Evolutionary conservation across 1,140 invertebrate genomes (phyloP).

Genomic region (Conopomorpha cramerella): DNA sequence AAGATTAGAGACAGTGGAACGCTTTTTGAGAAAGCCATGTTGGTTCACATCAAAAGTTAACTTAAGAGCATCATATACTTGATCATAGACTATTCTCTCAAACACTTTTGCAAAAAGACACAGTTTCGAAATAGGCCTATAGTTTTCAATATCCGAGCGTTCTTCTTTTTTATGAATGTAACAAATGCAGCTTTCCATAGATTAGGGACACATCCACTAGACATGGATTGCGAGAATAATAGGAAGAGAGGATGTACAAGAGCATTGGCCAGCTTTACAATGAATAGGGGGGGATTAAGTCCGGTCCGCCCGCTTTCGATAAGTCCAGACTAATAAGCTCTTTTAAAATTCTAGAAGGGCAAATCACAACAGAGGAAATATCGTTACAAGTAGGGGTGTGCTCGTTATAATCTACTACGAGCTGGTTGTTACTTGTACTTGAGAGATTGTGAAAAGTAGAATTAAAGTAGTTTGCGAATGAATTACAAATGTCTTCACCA

Average conservation of each 20-base stretch:
- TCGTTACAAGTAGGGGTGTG: neutral
- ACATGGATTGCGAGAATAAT: neutral
- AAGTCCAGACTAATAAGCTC: neutral
- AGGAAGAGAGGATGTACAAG: slow-evolving; percentile 2
- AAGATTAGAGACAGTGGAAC: no score
- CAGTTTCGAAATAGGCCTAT: slow-evolving; percentile 5
- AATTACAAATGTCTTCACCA: slow-evolving; percentile 7
- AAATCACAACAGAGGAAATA: neutral
- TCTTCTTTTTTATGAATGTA: slow-evolving; percentile 10
- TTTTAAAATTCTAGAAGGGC: neutral
- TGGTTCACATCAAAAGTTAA: slow-evolving; percentile 1
- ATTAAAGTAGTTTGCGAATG: slow-evolving; percentile 10
- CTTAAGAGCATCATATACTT: slow-evolving; percentile 6
- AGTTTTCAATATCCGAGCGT: slow-evolving; percentile 1
- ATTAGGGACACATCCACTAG: neutral
- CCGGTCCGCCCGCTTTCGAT: slow-evolving; percentile 5
- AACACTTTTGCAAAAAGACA: slow-evolving; percentile 9
- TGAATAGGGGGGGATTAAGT: slow-evolving; percentile 5
- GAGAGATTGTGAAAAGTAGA: slow-evolving; percentile 6
- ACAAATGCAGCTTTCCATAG: slow-evolving; percentile 6
- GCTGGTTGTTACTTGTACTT: no score
- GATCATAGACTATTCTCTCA: slow-evolving; percentile 7
- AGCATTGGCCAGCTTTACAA: slow-evolving; percentile 5
- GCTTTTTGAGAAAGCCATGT: slow-evolving; percentile 9
- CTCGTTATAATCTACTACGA: no score